These are phyloP conservation scores for Nothobranchius kuhntae DNA, from an alignment of 2,113 vertebrate genomes.

Conservation along the genomic window DNA sequence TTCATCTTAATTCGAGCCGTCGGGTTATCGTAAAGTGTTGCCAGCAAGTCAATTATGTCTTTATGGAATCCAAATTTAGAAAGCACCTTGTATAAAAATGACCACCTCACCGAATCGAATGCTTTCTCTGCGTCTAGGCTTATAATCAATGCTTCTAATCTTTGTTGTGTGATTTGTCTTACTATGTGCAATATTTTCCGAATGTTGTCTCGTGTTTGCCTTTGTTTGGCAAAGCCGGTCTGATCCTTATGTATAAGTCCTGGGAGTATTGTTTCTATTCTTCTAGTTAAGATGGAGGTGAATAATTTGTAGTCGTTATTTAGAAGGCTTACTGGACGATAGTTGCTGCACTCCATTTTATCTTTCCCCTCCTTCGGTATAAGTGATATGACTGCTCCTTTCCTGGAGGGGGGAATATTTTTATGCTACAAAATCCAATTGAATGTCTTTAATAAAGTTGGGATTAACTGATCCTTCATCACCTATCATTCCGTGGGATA, in stretches of 20 bases:
- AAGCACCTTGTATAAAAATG: not conserved
- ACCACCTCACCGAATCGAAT: conserved; percentile 7
- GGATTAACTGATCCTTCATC: not conserved
- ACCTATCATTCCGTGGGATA: conserved; percentile 3
- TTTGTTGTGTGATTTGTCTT: too few species aligned
- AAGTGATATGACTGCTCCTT: not conserved
- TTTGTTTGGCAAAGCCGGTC: too few species aligned
- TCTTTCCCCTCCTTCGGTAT: not conserved
- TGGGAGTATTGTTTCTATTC: too few species aligned
- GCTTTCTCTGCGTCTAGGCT: not conserved
- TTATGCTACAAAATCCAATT: conserved; percentile 13
- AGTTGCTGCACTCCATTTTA: not conserved
- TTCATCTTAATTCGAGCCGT: not conserved
- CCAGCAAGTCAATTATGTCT: not conserved
- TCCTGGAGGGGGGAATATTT: not conserved
- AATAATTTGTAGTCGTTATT: not conserved
- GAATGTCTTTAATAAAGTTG: not conserved
- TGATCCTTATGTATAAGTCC: not conserved
- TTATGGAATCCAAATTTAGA: conserved; percentile 12
- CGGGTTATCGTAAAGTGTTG: not conserved
- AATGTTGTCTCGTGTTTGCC: not conserved
- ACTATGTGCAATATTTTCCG: not conserved
- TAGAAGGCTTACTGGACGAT: not conserved
- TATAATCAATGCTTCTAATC: too few species aligned
- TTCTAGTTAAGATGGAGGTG: too few species aligned